Percentiles rank a stretch among this genome's conserved stretches.
Evolutionary conservation across 1,140 invertebrate genomes (phyloP).

Genomic region (Drosophila ogumai): DNA sequence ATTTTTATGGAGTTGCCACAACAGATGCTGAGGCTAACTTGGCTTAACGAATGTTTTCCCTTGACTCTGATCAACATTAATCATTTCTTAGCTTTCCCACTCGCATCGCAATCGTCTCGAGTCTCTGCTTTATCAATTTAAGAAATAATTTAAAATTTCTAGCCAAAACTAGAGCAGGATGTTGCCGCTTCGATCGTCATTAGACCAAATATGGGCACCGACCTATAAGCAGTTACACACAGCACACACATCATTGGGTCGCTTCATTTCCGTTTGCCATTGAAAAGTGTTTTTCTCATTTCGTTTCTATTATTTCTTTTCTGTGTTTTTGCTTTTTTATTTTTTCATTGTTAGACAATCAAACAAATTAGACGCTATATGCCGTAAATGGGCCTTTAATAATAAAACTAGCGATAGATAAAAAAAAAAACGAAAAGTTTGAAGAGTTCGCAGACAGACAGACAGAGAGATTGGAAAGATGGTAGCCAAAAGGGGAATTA

Average conservation of each 20-base stretch:
- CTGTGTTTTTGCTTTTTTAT: conserved; percentile 32
- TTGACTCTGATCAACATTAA: background rate
- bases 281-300: conserved; percentile 68
- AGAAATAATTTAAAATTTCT: background rate
- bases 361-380: conserved; percentile 82
- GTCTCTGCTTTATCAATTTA: background rate
- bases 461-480: conserved; percentile 23
- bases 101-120: background rate
- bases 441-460: conserved; percentile 39
- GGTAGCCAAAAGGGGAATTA: conserved; percentile 76
- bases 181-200: conserved; percentile 4
- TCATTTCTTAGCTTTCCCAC: background rate
- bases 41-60: background rate
- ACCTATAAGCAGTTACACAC: conserved; percentile 4
- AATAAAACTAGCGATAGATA: conserved; percentile 66
- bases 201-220: conserved; percentile 4
- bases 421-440: conserved; percentile 38
- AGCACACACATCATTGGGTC: conserved; percentile 45
- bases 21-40: background rate
- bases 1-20: background rate
- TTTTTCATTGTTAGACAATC: conserved; percentile 79
- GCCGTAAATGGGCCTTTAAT: conserved; percentile 75
- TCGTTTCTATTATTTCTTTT: conserved; percentile 55
- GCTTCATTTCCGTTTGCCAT: conserved; percentile 70
- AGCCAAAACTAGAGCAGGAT: conserved; percentile 9